Evolutionary conservation across 2,797 vertebrate genomes (phyloP), one percentile per base, ranked within the genome.

Genomic region (Artibeus jamaicensis): DNA sequence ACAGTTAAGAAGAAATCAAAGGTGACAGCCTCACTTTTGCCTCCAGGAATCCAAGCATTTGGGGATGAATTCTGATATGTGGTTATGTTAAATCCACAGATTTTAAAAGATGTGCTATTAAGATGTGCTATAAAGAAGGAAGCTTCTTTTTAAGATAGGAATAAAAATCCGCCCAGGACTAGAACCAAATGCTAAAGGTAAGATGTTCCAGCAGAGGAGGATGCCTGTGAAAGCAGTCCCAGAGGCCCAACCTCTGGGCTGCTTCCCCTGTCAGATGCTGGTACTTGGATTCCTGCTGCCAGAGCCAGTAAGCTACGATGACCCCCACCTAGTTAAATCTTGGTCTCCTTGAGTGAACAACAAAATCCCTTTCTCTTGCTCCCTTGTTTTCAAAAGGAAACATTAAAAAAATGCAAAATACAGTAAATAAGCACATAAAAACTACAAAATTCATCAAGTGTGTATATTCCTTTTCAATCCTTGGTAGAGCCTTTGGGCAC

Each of bases 371-470:
- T 81, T 48, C 71, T 53, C 70, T 39, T 65, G 9, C 84, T 39
- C 57, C 29, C 42, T 95, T 71, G n/a, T 55, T 78, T 78, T 78
- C 29, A 76, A 91, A 92, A 95, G 32, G 32, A 94, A 83, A 73
- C 6, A 86, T 15, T 15, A 50, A 44, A 93, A 93, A 81, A 79
- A 76, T 37, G 18, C 26, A 94, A 24, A 42, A 34, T 8, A 39
- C 59, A 44, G 5, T 26, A 84, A 87, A 92, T 10, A 26, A 50
- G 18, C 37, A 39, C 62, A 32, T 50, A 32, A 57, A 71, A 76
- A 50, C 16, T 18, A 44, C 24, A n/a, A 46, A 62, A 9, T 53
- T 46, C 16, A 39, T 37, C 34, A 44, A 53, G 26, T 14, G 71
- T 32, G 24, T 34, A 22, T 29, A 34, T 74, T 29, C 62, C 59